A percentile compares a stretch with the other conserved stretches of the same genome.
phyloP scores from a whole-genome alignment of 2,797 vertebrate genomes.

The Danio albolineatus region DNA sequence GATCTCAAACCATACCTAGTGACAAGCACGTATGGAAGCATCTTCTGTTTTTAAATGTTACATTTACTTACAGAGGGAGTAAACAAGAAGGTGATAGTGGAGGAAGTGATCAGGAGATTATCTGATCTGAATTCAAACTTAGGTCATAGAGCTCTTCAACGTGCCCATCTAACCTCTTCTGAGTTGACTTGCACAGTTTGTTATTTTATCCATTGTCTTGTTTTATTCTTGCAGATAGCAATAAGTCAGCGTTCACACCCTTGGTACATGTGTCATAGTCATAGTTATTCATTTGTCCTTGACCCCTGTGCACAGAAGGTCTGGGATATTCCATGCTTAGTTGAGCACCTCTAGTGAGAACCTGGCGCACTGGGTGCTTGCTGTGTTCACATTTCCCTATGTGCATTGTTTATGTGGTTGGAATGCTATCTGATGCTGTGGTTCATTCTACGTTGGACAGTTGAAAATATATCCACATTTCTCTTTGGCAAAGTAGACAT shows the following conservation, averaged over 20 bases:
- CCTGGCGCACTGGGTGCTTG: slow-evolving; percentile 74
- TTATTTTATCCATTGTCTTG: slow-evolving; percentile 71
- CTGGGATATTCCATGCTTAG: slow-evolving; percentile 64
- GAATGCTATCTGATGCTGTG: slow-evolving; percentile 60
- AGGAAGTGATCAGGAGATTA: neutral
- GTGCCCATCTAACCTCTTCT: slow-evolving; percentile 65
- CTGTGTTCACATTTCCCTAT: slow-evolving; percentile 50
- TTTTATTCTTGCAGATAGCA: slow-evolving; percentile 78
- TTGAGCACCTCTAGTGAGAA: slow-evolving; percentile 64
- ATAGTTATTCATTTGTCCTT: slow-evolving; percentile 57
- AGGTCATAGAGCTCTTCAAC: neutral
- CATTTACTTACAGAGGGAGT: neutral
- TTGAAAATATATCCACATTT: slow-evolving; percentile 65
- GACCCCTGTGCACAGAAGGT: slow-evolving; percentile 73
- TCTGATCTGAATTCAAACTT: neutral
- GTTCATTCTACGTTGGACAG: slow-evolving; percentile 65
- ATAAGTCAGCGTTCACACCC: slow-evolving; percentile 71
- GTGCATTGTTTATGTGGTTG: slow-evolving; percentile 66
- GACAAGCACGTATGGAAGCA: slow-evolving; percentile 58
- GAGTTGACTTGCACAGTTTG: too few species aligned
- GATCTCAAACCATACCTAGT: slow-evolving; percentile 60
- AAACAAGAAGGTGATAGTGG: neutral
- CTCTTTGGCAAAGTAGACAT: slow-evolving; percentile 69
- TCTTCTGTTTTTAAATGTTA: neutral
- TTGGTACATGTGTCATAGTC: slow-evolving; percentile 48